These are phyloP conservation scores for Ecliptopera silaceata DNA, from an alignment of 2,888 invertebrate genomes.

Conservation along the genomic window DNA sequence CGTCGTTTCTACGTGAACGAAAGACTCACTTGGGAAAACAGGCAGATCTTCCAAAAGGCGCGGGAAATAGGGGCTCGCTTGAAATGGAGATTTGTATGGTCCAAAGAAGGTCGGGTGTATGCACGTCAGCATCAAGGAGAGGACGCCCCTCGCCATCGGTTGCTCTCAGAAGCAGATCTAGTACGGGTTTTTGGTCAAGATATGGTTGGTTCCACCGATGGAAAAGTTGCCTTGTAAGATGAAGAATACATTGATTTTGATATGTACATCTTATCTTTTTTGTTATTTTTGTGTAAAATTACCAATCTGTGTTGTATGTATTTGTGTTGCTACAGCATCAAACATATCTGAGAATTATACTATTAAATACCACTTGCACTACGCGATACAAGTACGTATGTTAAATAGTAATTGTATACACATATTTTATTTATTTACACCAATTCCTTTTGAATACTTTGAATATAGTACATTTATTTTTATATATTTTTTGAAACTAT, in stretches of 20 bases:
- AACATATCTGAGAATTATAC: too few species aligned
- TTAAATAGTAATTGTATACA: too few species aligned
- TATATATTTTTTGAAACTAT: too few species aligned
- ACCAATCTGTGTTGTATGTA: too few species aligned
- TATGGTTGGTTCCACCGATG: neutral
- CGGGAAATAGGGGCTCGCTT: neutral
- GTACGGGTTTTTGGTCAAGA: neutral
- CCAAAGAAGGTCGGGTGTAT: neutral
- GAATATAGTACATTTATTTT: too few species aligned
- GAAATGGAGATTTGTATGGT: constrained; percentile 2
- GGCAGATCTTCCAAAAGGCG: neutral
- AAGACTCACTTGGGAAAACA: neutral
- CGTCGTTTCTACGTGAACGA: constrained; percentile 4
- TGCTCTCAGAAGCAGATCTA: neutral
- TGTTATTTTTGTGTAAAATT: too few species aligned
- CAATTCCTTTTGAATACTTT: too few species aligned
- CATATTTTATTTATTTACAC: too few species aligned
- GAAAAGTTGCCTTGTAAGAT: neutral
- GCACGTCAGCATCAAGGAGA: too few species aligned
- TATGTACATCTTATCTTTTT: neutral
- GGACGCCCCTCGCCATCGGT: neutral
- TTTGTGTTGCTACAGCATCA: too few species aligned
- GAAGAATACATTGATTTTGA: neutral
- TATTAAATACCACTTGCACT: too few species aligned
- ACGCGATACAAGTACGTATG: too few species aligned